phyloP scores from a whole-genome alignment of 2,113 vertebrate genomes.

The Pycnonotus jocosus region DNA sequence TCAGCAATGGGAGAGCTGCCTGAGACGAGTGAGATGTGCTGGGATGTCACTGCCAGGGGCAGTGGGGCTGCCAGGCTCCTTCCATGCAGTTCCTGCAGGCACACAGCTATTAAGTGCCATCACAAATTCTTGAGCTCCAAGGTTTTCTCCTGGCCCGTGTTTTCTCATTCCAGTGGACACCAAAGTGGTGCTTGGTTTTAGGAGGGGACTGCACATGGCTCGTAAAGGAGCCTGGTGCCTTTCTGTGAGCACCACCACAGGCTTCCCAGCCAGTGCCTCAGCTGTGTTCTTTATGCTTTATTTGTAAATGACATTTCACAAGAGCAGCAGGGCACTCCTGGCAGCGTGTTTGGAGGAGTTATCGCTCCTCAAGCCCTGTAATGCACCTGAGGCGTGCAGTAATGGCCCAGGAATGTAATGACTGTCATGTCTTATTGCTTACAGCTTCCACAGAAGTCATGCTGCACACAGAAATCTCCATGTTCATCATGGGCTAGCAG shows the following conservation, averaged over 20 bases:
- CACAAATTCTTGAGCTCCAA: not conserved
- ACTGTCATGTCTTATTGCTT: not conserved
- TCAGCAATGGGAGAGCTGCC: not conserved
- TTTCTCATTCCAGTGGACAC: not conserved
- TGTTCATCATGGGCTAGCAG: not conserved
- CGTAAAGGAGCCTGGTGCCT: not conserved
- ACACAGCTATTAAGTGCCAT: not conserved
- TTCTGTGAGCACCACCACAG: not conserved
- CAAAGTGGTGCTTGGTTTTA: not conserved
- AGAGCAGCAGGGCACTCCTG: not conserved
- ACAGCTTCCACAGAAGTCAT: not conserved
- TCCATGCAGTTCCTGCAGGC: fast-evolving
- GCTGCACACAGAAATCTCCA: not conserved
- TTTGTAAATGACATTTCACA: conserved; percentile 14
- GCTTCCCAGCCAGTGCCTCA: not conserved
- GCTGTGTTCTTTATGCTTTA: conserved; percentile 1
- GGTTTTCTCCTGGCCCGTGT: not conserved
- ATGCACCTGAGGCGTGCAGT: not conserved
- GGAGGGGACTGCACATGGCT: not conserved
- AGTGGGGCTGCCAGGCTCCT: not conserved
- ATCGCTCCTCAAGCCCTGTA: not conserved
- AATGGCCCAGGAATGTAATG: not conserved
- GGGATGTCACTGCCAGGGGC: not conserved
- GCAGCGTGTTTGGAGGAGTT: not conserved
- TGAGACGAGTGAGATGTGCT: not conserved